Evolutionary conservation across 1,140 invertebrate species (phyloP).

Genomic region (Triops cancriformis): DNA sequence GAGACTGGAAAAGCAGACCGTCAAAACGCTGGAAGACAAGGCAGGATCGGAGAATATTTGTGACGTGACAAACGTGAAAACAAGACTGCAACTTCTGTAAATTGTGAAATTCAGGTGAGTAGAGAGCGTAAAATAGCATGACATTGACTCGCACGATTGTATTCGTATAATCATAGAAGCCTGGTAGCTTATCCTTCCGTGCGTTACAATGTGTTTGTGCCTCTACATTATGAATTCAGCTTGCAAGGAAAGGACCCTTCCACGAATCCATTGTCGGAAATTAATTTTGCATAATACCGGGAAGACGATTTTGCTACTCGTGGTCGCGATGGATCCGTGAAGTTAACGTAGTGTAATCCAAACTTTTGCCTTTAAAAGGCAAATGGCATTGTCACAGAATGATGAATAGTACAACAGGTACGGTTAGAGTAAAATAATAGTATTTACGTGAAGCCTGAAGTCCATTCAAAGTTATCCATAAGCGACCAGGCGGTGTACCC

Average conservation of each 20-base stretch:
- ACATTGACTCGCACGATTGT: too few relatives aligned
- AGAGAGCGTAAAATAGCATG: too few relatives aligned
- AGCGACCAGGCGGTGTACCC: slow-evolving; percentile 33
- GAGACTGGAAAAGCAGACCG: too few relatives aligned
- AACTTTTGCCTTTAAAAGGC: slow-evolving; percentile 54
- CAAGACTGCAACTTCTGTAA: too few relatives aligned
- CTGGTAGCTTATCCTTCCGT: neutral
- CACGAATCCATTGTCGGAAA: slow-evolving; percentile 37
- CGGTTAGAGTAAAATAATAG: neutral
- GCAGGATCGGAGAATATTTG: too few relatives aligned
- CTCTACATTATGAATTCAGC: neutral
- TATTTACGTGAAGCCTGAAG: slow-evolving; percentile 30
- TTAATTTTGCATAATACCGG: slow-evolving; percentile 40
- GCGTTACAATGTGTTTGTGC: neutral
- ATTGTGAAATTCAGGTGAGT: too few relatives aligned
- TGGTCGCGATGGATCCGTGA: slow-evolving; percentile 51
- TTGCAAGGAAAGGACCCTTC: neutral
- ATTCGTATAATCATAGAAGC: too few relatives aligned
- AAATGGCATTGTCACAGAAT: too few relatives aligned
- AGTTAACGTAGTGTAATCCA: slow-evolving; percentile 66
- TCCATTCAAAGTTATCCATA: slow-evolving; percentile 35
- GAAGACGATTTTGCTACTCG: slow-evolving; percentile 62
- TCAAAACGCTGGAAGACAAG: too few relatives aligned
- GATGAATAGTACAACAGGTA: too few relatives aligned
- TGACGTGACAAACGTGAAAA: too few relatives aligned